Evolutionary conservation across 2,888 invertebrate genomes (phyloP).

Genomic region (Serrognathus titanus): DNA sequence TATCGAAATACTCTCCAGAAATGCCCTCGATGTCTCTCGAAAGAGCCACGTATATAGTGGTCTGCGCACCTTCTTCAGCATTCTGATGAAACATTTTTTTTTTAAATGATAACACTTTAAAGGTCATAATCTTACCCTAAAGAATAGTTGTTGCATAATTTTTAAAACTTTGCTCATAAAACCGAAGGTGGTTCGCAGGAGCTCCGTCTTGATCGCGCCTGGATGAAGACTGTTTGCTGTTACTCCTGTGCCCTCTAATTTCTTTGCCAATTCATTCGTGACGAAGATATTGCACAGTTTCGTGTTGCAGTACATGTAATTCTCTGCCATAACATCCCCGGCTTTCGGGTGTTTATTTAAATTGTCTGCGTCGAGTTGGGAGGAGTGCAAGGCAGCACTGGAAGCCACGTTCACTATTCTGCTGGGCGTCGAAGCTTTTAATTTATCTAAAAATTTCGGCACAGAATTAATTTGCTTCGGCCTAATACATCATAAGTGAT

Average conservation of each 20-base stretch:
- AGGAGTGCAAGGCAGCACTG: not conserved
- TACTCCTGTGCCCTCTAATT: conserved; percentile 26
- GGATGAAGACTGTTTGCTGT: conserved; percentile 35
- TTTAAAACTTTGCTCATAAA: not conserved
- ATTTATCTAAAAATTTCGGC: conserved; percentile 45
- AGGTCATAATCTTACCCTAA: not conserved
- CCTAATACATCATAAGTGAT: too few relatives aligned
- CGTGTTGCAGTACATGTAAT: conserved; percentile 18
- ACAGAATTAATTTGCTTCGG: too few relatives aligned
- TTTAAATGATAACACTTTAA: not conserved
- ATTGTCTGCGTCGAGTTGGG: too few relatives aligned
- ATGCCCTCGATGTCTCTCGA: conserved; percentile 68
- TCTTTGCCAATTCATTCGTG: conserved; percentile 29
- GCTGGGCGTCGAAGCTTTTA: conserved; percentile 41
- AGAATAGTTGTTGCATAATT: not conserved
- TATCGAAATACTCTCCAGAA: conserved; percentile 75
- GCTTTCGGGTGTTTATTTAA: too few relatives aligned
- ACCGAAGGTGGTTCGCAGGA: not conserved
- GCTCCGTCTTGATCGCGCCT: conserved; percentile 27
- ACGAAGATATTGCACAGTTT: conserved; percentile 35
- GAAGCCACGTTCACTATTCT: conserved; percentile 37
- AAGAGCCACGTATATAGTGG: conserved; percentile 70
- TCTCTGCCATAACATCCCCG: not conserved
- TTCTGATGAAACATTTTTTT: not conserved
- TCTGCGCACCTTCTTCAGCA: conserved; percentile 52